Evolutionary conservation across 23 tunicate species (phyloP).

Genomic region (Trididemnum miniatum): DNA sequence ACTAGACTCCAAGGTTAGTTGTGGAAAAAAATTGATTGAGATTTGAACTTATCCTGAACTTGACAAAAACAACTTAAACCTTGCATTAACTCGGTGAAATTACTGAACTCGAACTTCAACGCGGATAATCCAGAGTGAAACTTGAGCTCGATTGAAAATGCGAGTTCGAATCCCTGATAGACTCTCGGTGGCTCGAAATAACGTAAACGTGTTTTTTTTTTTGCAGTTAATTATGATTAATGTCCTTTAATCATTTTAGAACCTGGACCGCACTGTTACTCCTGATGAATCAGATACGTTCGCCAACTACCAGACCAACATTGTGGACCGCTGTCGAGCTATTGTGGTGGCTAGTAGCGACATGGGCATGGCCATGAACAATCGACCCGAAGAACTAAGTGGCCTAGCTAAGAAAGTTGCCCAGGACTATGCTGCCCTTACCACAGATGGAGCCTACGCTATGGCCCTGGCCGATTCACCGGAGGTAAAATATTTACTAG

Average conservation of each 20-base stretch:
- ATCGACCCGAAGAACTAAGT: conserved; percentile 68
- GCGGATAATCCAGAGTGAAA: too few species aligned
- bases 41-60: too few species aligned
- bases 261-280: conserved; percentile 37
- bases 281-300: conserved; percentile 74
- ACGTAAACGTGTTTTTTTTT: too few species aligned
- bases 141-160: too few species aligned
- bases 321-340: conserved; percentile 71
- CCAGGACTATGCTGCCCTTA: conserved; percentile 60
- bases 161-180: too few species aligned
- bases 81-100: too few species aligned
- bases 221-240: too few species aligned
- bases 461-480: conserved; percentile 84
- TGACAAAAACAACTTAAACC: too few species aligned
- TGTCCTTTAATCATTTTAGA: conserved; percentile 14
- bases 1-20: too few species aligned
- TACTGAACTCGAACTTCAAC: too few species aligned
- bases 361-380: conserved; percentile 86
- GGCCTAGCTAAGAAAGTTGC: conserved; percentile 77
- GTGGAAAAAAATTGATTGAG: too few species aligned
- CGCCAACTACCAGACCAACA: conserved; percentile 83
- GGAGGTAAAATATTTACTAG: conserved; percentile 38
- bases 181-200: too few species aligned
- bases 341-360: conserved; percentile 80
- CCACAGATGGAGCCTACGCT: conserved; percentile 68